These are phyloP conservation scores for Stomatorhinus ivindoensis DNA, from an alignment of 2,113 vertebrate genomes.

Conservation along the genomic window DNA sequence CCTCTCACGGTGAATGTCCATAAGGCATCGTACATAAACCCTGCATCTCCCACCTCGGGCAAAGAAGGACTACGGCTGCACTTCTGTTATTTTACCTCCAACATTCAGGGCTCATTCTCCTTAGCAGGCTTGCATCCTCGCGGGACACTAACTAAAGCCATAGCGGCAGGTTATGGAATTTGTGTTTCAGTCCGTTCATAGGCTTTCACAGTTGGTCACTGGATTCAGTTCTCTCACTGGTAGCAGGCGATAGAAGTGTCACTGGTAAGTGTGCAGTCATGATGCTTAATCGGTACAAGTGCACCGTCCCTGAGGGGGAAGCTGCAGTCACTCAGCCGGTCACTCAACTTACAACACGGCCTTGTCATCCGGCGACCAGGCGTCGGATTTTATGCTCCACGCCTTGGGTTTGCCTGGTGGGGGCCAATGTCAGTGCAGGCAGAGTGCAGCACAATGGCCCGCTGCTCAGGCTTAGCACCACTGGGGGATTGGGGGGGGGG, in stretches of 20 bases:
- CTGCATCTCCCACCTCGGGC: background rate
- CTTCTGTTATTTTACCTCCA: background rate
- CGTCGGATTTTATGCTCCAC: slow-evolving; percentile 30
- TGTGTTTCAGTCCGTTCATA: background rate
- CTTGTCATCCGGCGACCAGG: background rate
- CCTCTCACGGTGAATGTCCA: background rate
- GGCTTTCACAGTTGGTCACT: background rate
- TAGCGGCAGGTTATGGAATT: background rate
- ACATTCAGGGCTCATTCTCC: background rate
- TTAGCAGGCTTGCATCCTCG: background rate
- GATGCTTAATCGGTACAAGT: background rate
- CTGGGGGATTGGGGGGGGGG: background rate
- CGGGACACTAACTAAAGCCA: background rate
- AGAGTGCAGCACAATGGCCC: background rate
- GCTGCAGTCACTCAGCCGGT: background rate
- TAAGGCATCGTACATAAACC: background rate
- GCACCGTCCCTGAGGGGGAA: background rate
- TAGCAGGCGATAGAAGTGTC: background rate
- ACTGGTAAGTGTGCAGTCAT: background rate
- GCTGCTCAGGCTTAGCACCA: background rate
- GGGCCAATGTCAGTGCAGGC: background rate
- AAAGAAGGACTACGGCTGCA: background rate
- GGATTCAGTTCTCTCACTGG: background rate
- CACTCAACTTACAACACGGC: background rate
- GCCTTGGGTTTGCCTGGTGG: slow-evolving; percentile 22